These are phyloP conservation scores for Lethrus apterus DNA, from an alignment of 1,140 invertebrate genomes.

Conservation along the genomic window DNA sequence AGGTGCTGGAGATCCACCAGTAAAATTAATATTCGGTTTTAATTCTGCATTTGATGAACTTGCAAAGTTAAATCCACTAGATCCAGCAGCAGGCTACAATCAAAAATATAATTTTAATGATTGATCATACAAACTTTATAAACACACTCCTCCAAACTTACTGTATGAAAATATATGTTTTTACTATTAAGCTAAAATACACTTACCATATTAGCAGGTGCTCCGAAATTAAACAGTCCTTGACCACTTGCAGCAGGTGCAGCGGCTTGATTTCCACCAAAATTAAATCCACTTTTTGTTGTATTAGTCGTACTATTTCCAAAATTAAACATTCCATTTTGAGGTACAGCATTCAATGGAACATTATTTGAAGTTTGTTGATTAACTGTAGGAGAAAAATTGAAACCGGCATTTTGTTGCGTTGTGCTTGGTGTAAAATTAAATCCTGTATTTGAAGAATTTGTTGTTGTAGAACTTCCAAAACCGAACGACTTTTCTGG, in stretches of 20 bases:
- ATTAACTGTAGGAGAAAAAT: not conserved
- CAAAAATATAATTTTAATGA: not conserved
- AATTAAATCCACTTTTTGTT: constrained; percentile 30
- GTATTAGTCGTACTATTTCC: constrained; percentile 22
- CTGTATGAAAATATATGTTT: not conserved
- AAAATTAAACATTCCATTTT: constrained; percentile 28
- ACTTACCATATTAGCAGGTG: constrained; percentile 23
- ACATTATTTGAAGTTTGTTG: constrained; percentile 12
- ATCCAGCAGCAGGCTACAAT: constrained; percentile 12
- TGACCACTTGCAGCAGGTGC: not conserved
- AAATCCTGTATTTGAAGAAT: no score
- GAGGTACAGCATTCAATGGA: not conserved
- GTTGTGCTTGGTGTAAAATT: not conserved
- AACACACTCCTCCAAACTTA: not conserved
- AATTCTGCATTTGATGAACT: constrained; percentile 16
- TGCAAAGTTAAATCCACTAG: constrained; percentile 28
- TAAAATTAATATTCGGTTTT: constrained; percentile 29
- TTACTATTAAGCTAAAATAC: not conserved
- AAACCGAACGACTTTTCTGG: no score
- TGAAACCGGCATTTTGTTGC: not conserved
- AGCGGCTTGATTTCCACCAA: constrained; percentile 23
- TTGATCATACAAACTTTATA: not conserved
- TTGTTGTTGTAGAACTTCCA: not conserved
- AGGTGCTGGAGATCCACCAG: constrained; percentile 16
- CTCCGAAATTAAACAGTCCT: constrained; percentile 25